Percentiles rank a stretch among this genome's conserved stretches.
Conservation (phyloP, 2,113 vertebrate genomes). For the Isichthys henryi region DNA sequence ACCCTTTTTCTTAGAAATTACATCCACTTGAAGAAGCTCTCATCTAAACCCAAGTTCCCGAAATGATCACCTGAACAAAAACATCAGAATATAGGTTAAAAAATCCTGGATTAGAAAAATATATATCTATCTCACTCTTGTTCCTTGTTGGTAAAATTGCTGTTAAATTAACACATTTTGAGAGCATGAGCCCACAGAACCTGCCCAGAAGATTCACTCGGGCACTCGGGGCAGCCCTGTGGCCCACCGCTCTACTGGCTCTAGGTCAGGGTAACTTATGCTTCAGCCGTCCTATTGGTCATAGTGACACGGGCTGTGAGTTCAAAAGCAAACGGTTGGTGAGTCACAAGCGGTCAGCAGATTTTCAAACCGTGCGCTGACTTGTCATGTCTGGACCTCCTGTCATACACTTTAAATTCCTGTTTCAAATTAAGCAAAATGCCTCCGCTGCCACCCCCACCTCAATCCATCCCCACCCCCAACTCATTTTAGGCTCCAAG, state of each 20-base stretch:
- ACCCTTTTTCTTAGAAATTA: neutral
- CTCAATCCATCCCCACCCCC: slow-evolving; percentile 29
- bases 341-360: slow-evolving; percentile 69
- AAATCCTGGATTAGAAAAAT: neutral
- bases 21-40: neutral
- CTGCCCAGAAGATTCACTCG: neutral
- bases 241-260: neutral
- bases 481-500: slow-evolving; percentile 47
- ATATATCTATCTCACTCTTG: neutral
- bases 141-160: neutral
- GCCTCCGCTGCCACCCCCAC: slow-evolving; percentile 37
- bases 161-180: neutral
- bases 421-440: slow-evolving; percentile 69
- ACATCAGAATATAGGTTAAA: neutral
- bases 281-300: slow-evolving; percentile 32
- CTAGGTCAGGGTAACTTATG: neutral
- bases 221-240: neutral
- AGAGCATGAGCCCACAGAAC: neutral
- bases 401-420: slow-evolving; percentile 67
- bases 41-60: neutral
- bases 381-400: slow-evolving; percentile 69
- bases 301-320: slow-evolving; percentile 59
- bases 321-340: slow-evolving; percentile 60
- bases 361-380: slow-evolving; percentile 64
- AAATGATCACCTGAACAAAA: neutral